These are phyloP conservation scores for Perccottus glenii DNA, from an alignment of 2,113 vertebrate genomes.

Conservation along the genomic window DNA sequence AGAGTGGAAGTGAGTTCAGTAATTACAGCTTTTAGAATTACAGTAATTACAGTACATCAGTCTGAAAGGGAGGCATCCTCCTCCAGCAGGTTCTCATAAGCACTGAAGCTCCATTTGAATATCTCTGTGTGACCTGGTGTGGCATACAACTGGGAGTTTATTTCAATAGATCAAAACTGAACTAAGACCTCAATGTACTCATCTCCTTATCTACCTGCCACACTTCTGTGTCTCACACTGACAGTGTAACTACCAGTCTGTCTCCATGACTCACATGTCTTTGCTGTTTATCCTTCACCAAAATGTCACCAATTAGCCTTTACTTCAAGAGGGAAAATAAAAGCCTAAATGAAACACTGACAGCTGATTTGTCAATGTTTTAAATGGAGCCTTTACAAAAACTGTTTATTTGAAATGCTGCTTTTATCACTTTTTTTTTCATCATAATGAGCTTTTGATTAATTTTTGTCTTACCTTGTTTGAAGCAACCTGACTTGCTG, in stretches of 20 bases:
- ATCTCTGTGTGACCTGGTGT: conserved; percentile 14
- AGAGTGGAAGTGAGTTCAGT: conserved; percentile 62
- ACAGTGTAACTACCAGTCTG: neutral
- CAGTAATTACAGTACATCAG: conserved; percentile 60
- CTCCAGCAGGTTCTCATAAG: conserved; percentile 33
- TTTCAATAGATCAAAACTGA: conserved; percentile 31
- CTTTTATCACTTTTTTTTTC: neutral
- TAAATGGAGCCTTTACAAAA: conserved; percentile 10
- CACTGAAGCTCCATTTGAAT: conserved; percentile 6
- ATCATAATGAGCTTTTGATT: neutral
- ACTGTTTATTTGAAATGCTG: conserved; percentile 2
- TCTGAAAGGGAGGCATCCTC: conserved; percentile 39
- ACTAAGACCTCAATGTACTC: conserved; percentile 26
- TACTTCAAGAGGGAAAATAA: conserved; percentile 9
- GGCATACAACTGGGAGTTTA: conserved; percentile 11
- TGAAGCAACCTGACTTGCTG: conserved; percentile 15
- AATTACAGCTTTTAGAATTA: conserved; percentile 61
- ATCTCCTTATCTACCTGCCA: conserved; percentile 29
- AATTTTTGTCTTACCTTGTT: conserved; percentile 33
- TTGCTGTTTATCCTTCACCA: neutral
- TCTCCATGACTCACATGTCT: conserved; percentile 1
- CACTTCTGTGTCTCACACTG: conserved; percentile 8
- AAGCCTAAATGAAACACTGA: conserved; percentile 17
- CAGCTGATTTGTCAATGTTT: conserved; percentile 4
- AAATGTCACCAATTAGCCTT: conserved; percentile 11